Base-by-base conservation (phyloP, 30 jellyfish, hydroid and myxozoan species). In the Chrysaora quinquecirrha region DNA sequence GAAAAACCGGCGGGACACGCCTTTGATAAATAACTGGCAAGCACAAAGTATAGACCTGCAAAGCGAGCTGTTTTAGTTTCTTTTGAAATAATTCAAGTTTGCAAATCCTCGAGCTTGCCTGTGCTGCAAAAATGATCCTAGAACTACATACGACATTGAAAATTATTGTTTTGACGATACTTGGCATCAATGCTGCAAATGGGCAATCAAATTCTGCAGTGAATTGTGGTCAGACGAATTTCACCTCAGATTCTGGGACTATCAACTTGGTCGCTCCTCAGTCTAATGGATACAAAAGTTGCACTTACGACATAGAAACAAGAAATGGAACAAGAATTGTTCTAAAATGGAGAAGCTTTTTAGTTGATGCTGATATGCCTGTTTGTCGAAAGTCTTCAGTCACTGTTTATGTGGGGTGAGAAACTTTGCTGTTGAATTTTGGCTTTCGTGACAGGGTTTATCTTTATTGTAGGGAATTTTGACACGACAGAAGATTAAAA, bases 321-420 rank as follows among this genome's bases (percentile, higher is more conserved):
- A 23, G 48, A 0, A 25, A 21, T 23, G 85, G 78, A 24, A 68
- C 27, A 3, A 54, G 92, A 34, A 82, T 82, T 68, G 85, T 70
- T n/a, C 76, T 83, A 49, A 25, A 72, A 33, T 83, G 94, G 94
- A 30, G 54, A 49, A 12, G 16, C 21, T 83, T 83, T 34, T 35
- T 9, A 35, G 87, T 83, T 7, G 54, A 83, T 25, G 81, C 87
- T 1, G 80, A 70, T 19, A 83, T 83, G 94, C 87, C 87, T 24
- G 11, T 2, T 6, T 83, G 94, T 35, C 27, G 10, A 22, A 49
- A 23, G 21, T 80, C 90, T 20, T 10, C 66, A 27, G 90, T 80
- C 14, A 2, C 76, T 11, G 74, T 78, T 29, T 78, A 64, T 64
- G 66, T 64, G 10, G 89, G 89, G 89, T 78, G 46, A 23, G 82